Evolutionary conservation across 2,888 invertebrate genomes (phyloP), one percentile per base, ranked within the genome.

Genomic region (Leucoma salicis): DNA sequence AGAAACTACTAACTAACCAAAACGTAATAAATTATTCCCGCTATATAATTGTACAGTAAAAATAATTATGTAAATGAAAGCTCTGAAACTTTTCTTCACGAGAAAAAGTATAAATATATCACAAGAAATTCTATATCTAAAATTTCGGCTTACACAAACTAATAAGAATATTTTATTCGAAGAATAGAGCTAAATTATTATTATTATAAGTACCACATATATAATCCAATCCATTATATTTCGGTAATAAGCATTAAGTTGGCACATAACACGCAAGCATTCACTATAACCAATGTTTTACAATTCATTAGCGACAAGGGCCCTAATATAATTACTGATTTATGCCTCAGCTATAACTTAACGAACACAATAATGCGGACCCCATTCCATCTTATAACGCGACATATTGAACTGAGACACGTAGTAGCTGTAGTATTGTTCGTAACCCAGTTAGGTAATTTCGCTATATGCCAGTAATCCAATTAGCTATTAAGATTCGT

Each of bases 401-500:
- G 66, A 63, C 65, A 62, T 53, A 63, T 45, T 40, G 32, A 40
- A 36, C 60, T 57, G 67, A 59, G 66, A 75, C 82, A 82, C 83
- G 84, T 81, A n/a, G n/a, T n/a, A 76, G 68, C 66, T 68, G 68
- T 67, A 71, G 69, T 74, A 79, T 82, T 80, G 78, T 83, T 73
- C 76, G 82, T 84, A 83, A 83, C 84, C 74, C 66, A 74, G 82
- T 87, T 86, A 82, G 79, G 83, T 87, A 82, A 87, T 88, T 86
- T 87, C 73, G 75, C 78, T 85, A 87, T 87, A 87, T 85, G 85
- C 78, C 77, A 82, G 75, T 87, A 86, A 89, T 88, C 88, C 88
- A 89, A 89, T 89, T 88, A 89, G 86, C 86, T 87, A 88, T 89
- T 88, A 88, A 84, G 88, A 83, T 83, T 76, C 88, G 88, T 87